These are phyloP conservation scores for Teleopsis dalmanni DNA, from an alignment of 1,140 invertebrate genomes.

Conservation along the genomic window DNA sequence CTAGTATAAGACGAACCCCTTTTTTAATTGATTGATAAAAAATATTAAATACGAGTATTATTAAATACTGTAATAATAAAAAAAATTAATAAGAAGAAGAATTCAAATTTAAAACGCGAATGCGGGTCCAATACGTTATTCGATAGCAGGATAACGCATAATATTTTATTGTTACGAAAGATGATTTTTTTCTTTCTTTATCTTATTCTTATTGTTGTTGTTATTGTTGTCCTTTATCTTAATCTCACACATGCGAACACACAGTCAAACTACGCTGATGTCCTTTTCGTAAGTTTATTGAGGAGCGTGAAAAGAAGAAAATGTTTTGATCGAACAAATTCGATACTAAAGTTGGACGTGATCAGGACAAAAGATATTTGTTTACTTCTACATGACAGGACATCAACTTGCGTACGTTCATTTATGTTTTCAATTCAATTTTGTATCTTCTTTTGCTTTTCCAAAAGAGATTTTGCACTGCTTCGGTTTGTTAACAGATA, in stretches of 20 bases:
- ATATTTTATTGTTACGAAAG: neutral
- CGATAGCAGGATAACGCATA: neutral
- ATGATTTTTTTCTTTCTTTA: neutral
- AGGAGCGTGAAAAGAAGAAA: too few species aligned
- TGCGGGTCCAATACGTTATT: too few species aligned
- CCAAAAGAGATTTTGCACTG: neutral
- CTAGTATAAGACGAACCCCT: too few species aligned
- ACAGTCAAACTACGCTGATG: neutral
- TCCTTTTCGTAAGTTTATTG: too few species aligned
- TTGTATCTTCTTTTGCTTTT: neutral
- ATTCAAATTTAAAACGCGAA: too few species aligned
- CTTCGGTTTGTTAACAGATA: neutral
- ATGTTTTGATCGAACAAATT: constrained; percentile 10
- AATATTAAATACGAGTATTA: too few species aligned
- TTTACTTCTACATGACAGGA: neutral
- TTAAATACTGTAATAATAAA: too few species aligned
- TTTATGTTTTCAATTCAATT: neutral
- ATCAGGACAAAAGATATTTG: constrained; percentile 8
- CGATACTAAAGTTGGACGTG: constrained; percentile 9
- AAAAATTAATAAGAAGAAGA: too few species aligned
- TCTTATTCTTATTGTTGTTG: neutral
- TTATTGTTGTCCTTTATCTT: neutral
- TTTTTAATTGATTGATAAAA: too few species aligned
- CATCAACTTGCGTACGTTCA: neutral
- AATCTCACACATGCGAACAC: neutral